These are phyloP conservation scores for Tetrax tetrax DNA, from an alignment of 2,113 vertebrate genomes.

Conservation along the genomic window DNA sequence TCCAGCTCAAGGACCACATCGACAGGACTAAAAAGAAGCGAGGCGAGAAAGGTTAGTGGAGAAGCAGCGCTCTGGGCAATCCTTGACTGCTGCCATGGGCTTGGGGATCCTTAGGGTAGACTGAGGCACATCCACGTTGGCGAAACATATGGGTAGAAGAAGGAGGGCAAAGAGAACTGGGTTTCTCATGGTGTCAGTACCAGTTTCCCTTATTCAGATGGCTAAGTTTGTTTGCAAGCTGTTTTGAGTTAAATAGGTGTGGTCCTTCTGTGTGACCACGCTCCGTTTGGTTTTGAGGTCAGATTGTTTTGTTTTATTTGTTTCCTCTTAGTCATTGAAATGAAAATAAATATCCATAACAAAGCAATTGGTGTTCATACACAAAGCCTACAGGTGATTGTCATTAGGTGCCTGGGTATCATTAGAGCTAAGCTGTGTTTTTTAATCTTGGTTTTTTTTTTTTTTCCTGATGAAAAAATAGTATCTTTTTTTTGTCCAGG, in stretches of 20 bases:
- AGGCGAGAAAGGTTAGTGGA: conserved; percentile 90
- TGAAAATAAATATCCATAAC: neutral
- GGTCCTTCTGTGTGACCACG: neutral
- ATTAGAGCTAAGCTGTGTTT: neutral
- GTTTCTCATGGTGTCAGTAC: neutral
- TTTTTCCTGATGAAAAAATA: neutral
- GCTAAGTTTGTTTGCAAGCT: neutral
- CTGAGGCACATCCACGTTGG: accelerated
- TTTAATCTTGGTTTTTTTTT: neutral
- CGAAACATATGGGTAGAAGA: accelerated
- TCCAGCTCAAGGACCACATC: conserved; percentile 99
- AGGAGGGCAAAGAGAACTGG: neutral
- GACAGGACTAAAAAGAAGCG: conserved; percentile 98
- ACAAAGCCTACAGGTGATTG: neutral
- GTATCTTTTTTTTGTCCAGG: neutral
- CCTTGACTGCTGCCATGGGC: neutral
- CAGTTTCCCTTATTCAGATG: neutral
- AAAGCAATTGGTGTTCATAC: neutral
- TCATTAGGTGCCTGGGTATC: no score
- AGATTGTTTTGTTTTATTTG: neutral
- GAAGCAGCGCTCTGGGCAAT: neutral
- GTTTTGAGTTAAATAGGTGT: neutral
- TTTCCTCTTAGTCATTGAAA: neutral
- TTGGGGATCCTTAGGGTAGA: neutral
- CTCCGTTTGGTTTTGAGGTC: neutral